Conservation (phyloP, 1,140 invertebrate species). For the Papilio helenus region DNA sequence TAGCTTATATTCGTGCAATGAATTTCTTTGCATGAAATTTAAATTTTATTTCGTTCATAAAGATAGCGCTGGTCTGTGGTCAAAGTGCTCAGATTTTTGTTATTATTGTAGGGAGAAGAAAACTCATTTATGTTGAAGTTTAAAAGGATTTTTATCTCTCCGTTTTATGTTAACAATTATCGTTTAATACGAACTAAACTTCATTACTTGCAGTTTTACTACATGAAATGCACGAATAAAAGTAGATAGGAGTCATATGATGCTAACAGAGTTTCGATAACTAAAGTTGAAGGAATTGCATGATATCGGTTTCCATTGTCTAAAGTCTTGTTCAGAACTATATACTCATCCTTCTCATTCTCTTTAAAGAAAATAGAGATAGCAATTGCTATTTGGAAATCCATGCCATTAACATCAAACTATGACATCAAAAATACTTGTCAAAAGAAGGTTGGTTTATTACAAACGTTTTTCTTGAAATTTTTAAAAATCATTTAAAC, state of each 20-base stretch:
- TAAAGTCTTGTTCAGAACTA: neutral
- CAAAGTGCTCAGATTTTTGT: neutral
- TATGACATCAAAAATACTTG: neutral
- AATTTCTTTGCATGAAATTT: neutral
- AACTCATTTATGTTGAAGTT: neutral
- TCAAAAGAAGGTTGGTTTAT: neutral
- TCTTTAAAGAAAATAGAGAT: neutral
- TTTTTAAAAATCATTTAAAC: neutral
- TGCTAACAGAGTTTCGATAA: too few relatives aligned
- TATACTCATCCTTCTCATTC: neutral
- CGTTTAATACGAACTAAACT: neutral
- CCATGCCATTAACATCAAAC: neutral
- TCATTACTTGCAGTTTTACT: too few relatives aligned
- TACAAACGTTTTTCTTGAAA: neutral
- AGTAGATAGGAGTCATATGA: too few relatives aligned
- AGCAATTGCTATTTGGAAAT: neutral
- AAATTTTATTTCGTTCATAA: slow-evolving; percentile 3
- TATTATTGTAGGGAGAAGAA: neutral
- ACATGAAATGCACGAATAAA: too few relatives aligned
- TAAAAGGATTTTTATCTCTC: neutral
- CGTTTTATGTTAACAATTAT: neutral
- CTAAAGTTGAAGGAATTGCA: too few relatives aligned
- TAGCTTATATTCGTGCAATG: neutral
- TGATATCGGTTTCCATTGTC: neutral
- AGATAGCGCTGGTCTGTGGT: neutral